These are phyloP conservation scores for Papilio demoleus DNA, from an alignment of 2,888 invertebrate species.

Conservation along the genomic window DNA sequence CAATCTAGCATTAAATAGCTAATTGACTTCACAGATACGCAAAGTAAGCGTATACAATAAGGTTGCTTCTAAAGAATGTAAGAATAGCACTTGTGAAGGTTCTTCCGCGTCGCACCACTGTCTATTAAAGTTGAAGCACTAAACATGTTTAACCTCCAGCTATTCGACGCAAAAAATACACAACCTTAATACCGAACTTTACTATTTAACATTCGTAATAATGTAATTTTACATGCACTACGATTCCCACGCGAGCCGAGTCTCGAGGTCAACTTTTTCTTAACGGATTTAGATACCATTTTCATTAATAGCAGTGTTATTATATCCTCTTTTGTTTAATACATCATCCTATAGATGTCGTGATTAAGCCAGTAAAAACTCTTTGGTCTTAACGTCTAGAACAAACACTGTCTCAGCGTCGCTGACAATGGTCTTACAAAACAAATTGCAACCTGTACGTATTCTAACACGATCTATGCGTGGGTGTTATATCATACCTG, in stretches of 20 bases:
- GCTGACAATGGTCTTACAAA: slow-evolving; percentile 59
- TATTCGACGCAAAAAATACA: slow-evolving; percentile 30
- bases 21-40: not conserved
- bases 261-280: slow-evolving; percentile 35
- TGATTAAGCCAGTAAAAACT: too few species aligned
- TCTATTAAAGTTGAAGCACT: slow-evolving; percentile 39
- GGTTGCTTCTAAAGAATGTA: slow-evolving; percentile 34
- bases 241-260: slow-evolving; percentile 38
- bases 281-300: not conserved
- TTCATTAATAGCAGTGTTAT: too few species aligned
- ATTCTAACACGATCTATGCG: slow-evolving; percentile 62
- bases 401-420: too few species aligned
- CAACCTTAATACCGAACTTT: slow-evolving; percentile 33
- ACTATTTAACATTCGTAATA: slow-evolving; percentile 34
- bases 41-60: slow-evolving; percentile 19
- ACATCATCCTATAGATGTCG: too few species aligned
- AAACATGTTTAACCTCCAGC: slow-evolving; percentile 39
- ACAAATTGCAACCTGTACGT: slow-evolving; percentile 65
- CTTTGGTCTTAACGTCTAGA: too few species aligned
- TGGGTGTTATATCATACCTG: slow-evolving; percentile 62
- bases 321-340: too few species aligned
- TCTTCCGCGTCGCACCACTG: slow-evolving; percentile 37
- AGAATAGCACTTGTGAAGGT: slow-evolving; percentile 34
- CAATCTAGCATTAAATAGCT: not conserved
- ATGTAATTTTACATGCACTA: slow-evolving; percentile 34